Base-by-base conservation (phyloP, 2,888 invertebrate genomes). In the Cerastis rubricosa region DNA sequence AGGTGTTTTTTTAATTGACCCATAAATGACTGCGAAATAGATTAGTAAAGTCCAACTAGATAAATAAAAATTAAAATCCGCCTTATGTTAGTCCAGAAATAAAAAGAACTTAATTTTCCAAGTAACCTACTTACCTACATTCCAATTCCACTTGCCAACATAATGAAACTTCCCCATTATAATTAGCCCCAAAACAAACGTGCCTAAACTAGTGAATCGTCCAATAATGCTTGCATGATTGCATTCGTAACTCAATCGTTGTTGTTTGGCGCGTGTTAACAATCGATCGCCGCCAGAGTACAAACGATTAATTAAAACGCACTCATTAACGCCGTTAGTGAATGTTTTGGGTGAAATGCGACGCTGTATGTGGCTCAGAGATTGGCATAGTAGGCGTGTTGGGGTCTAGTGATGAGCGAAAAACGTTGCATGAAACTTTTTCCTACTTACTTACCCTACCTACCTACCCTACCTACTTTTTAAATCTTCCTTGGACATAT, bases 291-390 rank as follows among this genome's bases (percentile, higher is more conserved):
- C 66, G 67, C 19, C 73, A 47, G 22, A 40, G 45, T 22, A 72
- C 86, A 59, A 83, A 66, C 70, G 84, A 86, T 86, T 83, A 83
- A 83, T 83, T 83, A 83, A 83, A 86, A 78, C 79, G 84, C 51
- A 72, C 78, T 83, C 83, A 83, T 83, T 86, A 85, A 35, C 45
- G 63, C 43, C 68, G 57, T 45, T 43, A 71, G 40, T 83, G 54
- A 59, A 67, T 64, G 64, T 61, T 69, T 81, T 67, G 25, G 49
- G 17, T 57, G 59, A 49, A 69, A 75, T 47, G 63, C 68, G 70
- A 47, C n/a, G 47, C 63, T 64, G 40, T 43, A n/a, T 64, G 66
- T 40, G 25, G 19, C 25, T 49, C 22, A 22, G 67, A n/a, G 14
- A 25, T 40, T n/a, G 45, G 17, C 59, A 49, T 67, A 35, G 29